A percentile compares a stretch with the other conserved stretches of the same genome.
Evolutionary conservation across 2,113 vertebrate species (phyloP).

Genomic region (Gopherus evgoodei): DNA sequence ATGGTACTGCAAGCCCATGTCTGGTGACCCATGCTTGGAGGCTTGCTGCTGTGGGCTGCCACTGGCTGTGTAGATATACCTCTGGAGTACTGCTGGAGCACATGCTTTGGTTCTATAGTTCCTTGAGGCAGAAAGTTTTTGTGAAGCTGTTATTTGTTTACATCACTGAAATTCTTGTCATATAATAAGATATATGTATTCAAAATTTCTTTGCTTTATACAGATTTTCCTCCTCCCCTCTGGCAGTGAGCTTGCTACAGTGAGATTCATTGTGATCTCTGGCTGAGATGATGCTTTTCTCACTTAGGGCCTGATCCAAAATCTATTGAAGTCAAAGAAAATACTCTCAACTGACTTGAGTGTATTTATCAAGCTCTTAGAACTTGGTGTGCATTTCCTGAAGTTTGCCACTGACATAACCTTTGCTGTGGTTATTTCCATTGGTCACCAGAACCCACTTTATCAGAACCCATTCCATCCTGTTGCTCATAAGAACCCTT

Average conservation of each 20-base stretch:
- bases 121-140: not conserved
- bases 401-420: not conserved
- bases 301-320: not conserved
- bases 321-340: not conserved
- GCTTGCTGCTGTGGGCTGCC: not conserved
- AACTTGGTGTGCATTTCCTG: not conserved
- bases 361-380: not conserved
- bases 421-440: not conserved
- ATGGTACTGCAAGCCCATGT: not conserved
- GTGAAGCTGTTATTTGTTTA: not conserved
- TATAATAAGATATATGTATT: not conserved
- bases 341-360: not conserved
- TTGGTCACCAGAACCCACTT: not conserved
- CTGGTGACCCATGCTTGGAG: no score
- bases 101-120: not conserved
- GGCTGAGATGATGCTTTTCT: not conserved
- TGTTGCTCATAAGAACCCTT: fast-evolving
- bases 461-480: not conserved
- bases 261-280: not conserved
- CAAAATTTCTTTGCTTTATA: not conserved
- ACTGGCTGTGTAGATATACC: not conserved
- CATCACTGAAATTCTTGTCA: not conserved
- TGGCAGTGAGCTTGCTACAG: not conserved
- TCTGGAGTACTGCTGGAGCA: not conserved
- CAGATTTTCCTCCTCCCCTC: not conserved